Conservation (phyloP, 1,140 invertebrate species). For the Tribolium castaneum region DNA sequence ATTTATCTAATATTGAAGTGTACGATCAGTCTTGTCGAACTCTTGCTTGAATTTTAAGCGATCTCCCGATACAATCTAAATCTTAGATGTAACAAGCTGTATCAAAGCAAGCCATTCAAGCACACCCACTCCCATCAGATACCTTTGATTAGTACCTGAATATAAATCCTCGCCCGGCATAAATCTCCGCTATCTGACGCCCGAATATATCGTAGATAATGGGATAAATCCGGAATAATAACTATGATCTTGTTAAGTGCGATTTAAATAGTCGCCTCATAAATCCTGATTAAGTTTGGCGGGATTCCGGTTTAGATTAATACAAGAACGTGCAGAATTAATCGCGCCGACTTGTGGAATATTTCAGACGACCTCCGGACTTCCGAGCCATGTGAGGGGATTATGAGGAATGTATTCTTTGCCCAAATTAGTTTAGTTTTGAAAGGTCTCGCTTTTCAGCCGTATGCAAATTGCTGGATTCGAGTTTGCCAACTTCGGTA, state of each 20-base stretch:
- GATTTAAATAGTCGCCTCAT: conserved; percentile 27
- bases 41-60: conserved; percentile 16
- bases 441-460: conserved; percentile 7
- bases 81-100: conserved; percentile 28
- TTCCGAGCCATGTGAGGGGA: conserved; percentile 1
- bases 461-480: conserved; percentile 31
- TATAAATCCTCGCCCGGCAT: conserved; percentile 21
- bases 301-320: conserved; percentile 15
- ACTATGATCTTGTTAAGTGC: conserved; percentile 34
- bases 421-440: conserved; percentile 21
- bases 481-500: conserved; percentile 8
- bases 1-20: conserved; percentile 26
- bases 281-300: conserved; percentile 29
- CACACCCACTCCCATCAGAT: conserved; percentile 27
- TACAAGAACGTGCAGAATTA: conserved; percentile 22
- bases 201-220: conserved; percentile 33
- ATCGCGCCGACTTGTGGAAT: conserved; percentile 10
- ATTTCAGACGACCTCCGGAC: conserved; percentile 14
- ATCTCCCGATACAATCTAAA: conserved; percentile 24
- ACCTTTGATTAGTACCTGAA: conserved; percentile 32
- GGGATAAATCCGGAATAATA: conserved; percentile 34
- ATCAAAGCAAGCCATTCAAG: conserved; percentile 31
- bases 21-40: conserved; percentile 7
- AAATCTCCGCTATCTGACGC: conserved; percentile 31
- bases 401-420: conserved; percentile 34